A percentile compares a stretch with the other conserved stretches of the same genome.
Evolutionary conservation across 1,140 invertebrate species (phyloP).

Genomic region (Halictus rubicundus): DNA sequence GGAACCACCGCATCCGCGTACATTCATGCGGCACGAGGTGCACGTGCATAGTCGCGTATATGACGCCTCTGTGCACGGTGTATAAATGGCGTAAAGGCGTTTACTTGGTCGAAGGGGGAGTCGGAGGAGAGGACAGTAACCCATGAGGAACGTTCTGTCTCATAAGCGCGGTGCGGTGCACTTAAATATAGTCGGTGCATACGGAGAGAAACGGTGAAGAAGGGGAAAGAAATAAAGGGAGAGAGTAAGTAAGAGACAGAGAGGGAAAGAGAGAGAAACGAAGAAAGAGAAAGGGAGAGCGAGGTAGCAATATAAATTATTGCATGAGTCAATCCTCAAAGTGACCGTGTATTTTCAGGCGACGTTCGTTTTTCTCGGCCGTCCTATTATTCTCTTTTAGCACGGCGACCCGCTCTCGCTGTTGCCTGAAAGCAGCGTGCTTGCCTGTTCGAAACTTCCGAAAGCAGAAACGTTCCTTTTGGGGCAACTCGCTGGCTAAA

Average conservation of each 20-base stretch:
- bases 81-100: conserved; percentile 60
- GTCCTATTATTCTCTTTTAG: conserved; percentile 44
- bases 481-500: background rate
- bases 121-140: conserved; percentile 70
- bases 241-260: background rate
- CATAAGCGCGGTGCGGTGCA: conserved; percentile 59
- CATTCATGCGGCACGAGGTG: conserved; percentile 25
- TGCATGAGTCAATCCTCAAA: conserved; percentile 61
- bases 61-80: conserved; percentile 33
- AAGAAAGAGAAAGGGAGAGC: conserved; percentile 2
- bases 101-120: conserved; percentile 46
- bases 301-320: conserved; percentile 70
- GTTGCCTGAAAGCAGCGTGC: conserved; percentile 9
- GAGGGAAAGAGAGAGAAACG: too few relatives aligned
- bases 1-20: background rate
- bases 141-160: conserved; percentile 68
- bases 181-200: conserved; percentile 70
- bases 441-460: background rate
- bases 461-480: background rate
- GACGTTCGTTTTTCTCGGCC: conserved; percentile 29
- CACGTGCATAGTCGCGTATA: conserved; percentile 26
- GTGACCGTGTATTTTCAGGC: conserved; percentile 44
- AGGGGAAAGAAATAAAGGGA: background rate
- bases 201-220: background rate
- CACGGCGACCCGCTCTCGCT: background rate